Conservation (phyloP, 2,888 invertebrate species). For the Protophormia terraenovae region DNA sequence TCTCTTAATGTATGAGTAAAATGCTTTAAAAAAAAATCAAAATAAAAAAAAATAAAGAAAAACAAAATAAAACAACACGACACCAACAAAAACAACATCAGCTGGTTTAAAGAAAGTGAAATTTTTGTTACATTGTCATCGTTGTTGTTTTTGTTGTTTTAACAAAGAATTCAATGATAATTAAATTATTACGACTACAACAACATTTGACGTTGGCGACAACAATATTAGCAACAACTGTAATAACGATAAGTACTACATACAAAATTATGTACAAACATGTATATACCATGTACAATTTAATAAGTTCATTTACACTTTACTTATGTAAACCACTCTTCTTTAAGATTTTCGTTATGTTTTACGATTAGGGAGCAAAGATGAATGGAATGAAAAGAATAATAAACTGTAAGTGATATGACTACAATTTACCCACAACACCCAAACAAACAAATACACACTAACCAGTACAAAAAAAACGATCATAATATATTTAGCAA, state of each 20-base stretch:
- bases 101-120: constrained; percentile 56
- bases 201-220: not conserved
- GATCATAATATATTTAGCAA: no score
- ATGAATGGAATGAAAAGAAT: not conserved
- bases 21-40: not conserved
- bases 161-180: constrained; percentile 58
- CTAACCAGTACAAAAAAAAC: not conserved
- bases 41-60: no score
- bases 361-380: constrained; percentile 11
- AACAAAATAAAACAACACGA: no score
- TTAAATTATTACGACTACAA: constrained; percentile 45
- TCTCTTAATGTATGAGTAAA: not conserved
- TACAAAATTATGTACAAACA: no score
- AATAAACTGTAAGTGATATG: not conserved
- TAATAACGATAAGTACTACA: not conserved
- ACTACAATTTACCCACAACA: not conserved
- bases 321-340: not conserved
- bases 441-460: constrained; percentile 7
- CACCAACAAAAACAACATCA: not conserved
- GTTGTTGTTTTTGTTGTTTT: constrained; percentile 48
- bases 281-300: no score
- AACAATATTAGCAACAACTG: not conserved
- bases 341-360: constrained; percentile 23
- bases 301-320: constrained; percentile 61
- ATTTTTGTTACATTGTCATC: constrained; percentile 23